phyloP scores from a whole-genome alignment of 2,113 vertebrate genomes.

The Sceloporus undulatus region DNA sequence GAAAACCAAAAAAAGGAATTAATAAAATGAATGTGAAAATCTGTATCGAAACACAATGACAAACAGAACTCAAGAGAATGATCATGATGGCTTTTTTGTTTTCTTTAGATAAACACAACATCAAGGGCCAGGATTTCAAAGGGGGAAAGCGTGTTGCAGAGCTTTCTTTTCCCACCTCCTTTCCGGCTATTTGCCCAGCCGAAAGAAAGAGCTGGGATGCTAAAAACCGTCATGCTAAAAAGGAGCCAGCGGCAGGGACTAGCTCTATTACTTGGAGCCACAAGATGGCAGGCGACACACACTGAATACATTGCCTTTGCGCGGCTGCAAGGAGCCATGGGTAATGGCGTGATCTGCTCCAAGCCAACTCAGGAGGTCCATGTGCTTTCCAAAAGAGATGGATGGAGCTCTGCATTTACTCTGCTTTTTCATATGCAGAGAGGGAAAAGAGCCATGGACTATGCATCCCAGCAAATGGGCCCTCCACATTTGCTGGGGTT shows the following conservation, averaged over 20 bases:
- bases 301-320: slow-evolving; percentile 22
- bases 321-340: slow-evolving; percentile 34
- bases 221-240: slow-evolving; percentile 74
- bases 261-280: slow-evolving; percentile 77
- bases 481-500: too few relatives aligned
- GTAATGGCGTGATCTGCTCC: background rate
- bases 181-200: slow-evolving; percentile 39
- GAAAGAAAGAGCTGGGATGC: slow-evolving; percentile 7
- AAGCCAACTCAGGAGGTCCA: too few relatives aligned
- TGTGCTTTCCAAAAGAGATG: too few relatives aligned
- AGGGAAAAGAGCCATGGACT: too few relatives aligned
- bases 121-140: slow-evolving; percentile 23
- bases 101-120: slow-evolving; percentile 58
- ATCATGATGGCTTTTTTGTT: slow-evolving; percentile 30
- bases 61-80: slow-evolving; percentile 63
- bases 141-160: slow-evolving; percentile 36
- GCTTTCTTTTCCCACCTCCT: slow-evolving; percentile 44
- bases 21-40: slow-evolving; percentile 56
- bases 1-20: slow-evolving; percentile 18
- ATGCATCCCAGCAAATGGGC: too few relatives aligned
- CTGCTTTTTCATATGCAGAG: too few relatives aligned
- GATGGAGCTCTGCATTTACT: too few relatives aligned
- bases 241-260: slow-evolving; percentile 81
- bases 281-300: slow-evolving; percentile 53
- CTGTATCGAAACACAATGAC: slow-evolving; percentile 61